phyloP scores from a whole-genome alignment of 1,140 invertebrate species.

The Oryctes rhinoceros region DNA sequence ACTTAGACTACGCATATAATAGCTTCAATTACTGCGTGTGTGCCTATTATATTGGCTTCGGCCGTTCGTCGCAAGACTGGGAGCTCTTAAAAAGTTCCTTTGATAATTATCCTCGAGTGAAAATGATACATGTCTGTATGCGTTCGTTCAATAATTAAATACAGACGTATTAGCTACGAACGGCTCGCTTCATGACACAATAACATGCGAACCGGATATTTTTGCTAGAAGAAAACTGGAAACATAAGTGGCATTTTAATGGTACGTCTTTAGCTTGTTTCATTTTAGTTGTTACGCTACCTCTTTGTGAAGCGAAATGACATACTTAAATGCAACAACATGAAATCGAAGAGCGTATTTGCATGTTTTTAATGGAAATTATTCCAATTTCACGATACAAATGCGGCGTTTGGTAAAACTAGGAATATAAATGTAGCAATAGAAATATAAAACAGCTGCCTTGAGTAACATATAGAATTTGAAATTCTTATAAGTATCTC shows the following conservation, averaged over 20 bases:
- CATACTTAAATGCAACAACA: slow-evolving; percentile 14
- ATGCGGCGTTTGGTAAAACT: not conserved
- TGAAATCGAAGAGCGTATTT: slow-evolving; percentile 9
- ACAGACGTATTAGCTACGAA: slow-evolving; percentile 26
- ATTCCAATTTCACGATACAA: not conserved
- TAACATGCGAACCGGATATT: slow-evolving; percentile 34
- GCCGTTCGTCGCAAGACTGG: slow-evolving; percentile 20
- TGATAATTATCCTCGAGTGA: slow-evolving; percentile 32
- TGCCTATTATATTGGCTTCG: slow-evolving; percentile 19
- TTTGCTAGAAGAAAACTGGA: slow-evolving; percentile 21
- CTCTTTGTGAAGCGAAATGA: slow-evolving; percentile 18
- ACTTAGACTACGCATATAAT: slow-evolving; percentile 15
- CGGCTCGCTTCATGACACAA: slow-evolving; percentile 20
- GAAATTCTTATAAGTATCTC: not conserved
- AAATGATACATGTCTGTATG: slow-evolving; percentile 32
- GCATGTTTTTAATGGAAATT: slow-evolving; percentile 3
- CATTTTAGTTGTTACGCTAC: slow-evolving; percentile 10
- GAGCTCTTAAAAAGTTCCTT: slow-evolving; percentile 31
- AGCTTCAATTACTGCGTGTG: slow-evolving; percentile 20
- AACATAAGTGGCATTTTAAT: slow-evolving; percentile 9
- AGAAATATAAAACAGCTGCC: not conserved
- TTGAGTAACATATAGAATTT: no score
- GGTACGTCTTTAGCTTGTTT: slow-evolving; percentile 12
- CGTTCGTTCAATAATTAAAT: slow-evolving; percentile 30
- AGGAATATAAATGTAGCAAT: slow-evolving; percentile 2